These are phyloP conservation scores for Hydraecia micacea DNA, from an alignment of 2,888 invertebrate species.

Conservation along the genomic window DNA sequence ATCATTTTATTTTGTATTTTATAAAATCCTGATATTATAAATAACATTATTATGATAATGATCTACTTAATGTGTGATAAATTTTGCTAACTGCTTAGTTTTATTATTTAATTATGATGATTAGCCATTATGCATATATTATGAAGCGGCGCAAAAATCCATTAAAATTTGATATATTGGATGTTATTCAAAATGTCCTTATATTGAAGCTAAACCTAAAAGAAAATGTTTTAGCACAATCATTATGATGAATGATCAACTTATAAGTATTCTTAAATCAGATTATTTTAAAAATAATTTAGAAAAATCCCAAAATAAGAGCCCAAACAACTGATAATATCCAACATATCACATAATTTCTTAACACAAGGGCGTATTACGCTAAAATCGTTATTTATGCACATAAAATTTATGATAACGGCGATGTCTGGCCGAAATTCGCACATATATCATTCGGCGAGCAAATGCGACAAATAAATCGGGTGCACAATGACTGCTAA, in stretches of 20 bases:
- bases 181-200: conserved; percentile 25
- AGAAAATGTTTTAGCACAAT: background rate
- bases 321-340: conserved; percentile 8
- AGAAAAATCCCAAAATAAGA: background rate
- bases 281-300: background rate
- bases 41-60: conserved; percentile 35
- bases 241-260: background rate
- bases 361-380: conserved; percentile 37
- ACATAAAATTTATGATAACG: conserved; percentile 68
- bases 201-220: background rate
- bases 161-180: conserved; percentile 23
- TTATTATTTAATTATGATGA: conserved; percentile 58
- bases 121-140: conserved; percentile 42
- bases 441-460: conserved; percentile 85
- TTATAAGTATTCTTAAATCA: background rate
- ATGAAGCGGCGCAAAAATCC: conserved; percentile 26
- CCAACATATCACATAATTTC: conserved; percentile 22
- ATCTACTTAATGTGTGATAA: conserved; percentile 52
- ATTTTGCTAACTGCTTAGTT: conserved; percentile 43
- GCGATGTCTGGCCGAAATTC: conserved; percentile 78
- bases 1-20: background rate
- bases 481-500: conserved; percentile 89
- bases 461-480: conserved; percentile 85
- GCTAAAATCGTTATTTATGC: conserved; percentile 66
- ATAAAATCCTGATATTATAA: conserved; percentile 8